These are phyloP conservation scores for Pararge aegeria DNA, from an alignment of 1,140 invertebrate genomes.

Conservation along the genomic window DNA sequence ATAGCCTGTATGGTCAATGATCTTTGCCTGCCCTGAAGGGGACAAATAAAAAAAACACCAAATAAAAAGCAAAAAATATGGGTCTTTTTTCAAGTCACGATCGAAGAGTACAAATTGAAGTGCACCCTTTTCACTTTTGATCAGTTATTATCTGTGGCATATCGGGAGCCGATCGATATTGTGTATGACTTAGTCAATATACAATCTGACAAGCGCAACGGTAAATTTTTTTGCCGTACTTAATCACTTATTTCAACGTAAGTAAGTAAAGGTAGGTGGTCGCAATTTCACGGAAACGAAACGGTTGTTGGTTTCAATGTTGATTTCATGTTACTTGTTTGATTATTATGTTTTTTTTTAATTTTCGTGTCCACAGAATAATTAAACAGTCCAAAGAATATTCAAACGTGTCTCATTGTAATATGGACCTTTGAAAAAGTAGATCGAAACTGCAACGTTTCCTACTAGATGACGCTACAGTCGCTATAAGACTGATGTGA, in stretches of 20 bases:
- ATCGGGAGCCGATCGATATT: background rate
- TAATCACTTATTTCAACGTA: background rate
- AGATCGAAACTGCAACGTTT: no score
- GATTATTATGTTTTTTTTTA: no score
- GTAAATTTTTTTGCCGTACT: background rate
- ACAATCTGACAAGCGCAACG: background rate
- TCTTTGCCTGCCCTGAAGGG: no score
- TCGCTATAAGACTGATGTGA: no score
- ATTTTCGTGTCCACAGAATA: no score
- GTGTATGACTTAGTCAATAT: background rate
- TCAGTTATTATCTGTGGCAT: background rate
- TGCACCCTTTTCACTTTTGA: constrained; percentile 1
- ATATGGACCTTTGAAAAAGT: no score
- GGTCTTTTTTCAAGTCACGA: background rate
- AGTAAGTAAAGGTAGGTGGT: background rate
- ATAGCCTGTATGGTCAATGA: no score
- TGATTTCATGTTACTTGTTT: no score
- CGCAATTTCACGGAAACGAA: background rate
- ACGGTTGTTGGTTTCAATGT: background rate
- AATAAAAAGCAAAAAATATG: background rate
- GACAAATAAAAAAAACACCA: background rate
- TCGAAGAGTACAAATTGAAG: background rate
- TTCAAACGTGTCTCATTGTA: no score
- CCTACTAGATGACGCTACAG: no score
- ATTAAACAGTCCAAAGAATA: no score